Conservation (phyloP, 2,113 vertebrate species). For the Eolophus roseicapilla region DNA sequence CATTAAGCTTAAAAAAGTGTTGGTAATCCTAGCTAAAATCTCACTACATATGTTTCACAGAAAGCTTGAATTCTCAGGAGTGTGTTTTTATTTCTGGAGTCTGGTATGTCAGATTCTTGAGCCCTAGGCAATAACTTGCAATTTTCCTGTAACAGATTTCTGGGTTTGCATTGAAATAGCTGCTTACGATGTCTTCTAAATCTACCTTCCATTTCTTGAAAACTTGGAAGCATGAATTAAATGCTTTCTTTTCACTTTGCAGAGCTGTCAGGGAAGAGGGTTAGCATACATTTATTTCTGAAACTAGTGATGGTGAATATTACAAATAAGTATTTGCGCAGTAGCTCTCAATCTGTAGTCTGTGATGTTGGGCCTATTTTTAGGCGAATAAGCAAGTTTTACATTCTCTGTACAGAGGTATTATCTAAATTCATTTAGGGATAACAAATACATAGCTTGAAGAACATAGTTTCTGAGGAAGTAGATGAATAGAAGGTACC, state of each 20-base stretch:
- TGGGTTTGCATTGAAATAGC: background rate
- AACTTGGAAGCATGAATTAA: background rate
- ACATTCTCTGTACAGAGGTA: background rate
- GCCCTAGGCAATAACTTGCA: constrained; percentile 1
- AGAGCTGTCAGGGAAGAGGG: background rate
- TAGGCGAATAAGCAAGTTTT: background rate
- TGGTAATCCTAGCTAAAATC: background rate
- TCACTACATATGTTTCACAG: background rate
- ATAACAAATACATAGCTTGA: background rate
- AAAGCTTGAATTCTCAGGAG: background rate
- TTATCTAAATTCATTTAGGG: background rate
- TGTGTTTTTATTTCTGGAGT: background rate
- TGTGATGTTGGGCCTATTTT: background rate
- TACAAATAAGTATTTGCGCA: background rate
- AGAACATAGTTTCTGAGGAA: background rate
- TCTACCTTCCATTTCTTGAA: background rate
- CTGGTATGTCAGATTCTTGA: background rate
- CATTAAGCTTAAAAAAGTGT: background rate
- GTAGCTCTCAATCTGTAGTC: background rate
- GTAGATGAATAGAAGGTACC: background rate
- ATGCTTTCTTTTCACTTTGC: background rate
- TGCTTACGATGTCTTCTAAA: background rate
- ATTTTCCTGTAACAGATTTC: background rate
- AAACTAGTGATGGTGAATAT: background rate
- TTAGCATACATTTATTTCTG: background rate